Evolutionary conservation across 2,888 invertebrate genomes (phyloP), one percentile per base, ranked within the genome.

Genomic region (Nineta flava): DNA sequence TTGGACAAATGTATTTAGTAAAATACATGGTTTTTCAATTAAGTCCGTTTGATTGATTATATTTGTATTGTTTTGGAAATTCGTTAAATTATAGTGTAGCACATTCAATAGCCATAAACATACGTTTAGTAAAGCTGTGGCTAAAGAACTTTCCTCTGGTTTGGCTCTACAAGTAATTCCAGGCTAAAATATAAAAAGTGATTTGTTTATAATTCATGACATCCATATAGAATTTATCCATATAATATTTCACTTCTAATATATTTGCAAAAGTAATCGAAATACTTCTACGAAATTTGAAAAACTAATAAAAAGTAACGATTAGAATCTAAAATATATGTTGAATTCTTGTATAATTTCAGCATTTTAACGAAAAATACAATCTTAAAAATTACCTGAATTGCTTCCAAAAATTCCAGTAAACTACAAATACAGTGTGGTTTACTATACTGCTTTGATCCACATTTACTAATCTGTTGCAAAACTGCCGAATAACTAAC

Each of bases 401-500:
- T 76, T 40, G 81, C 79, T 62, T 87, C 85, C 31, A 94, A 67
- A 60, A 95, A 86, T 58, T 92, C 91, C 48, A 95, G 65, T 5
- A 95, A 70, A 56, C 90, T 87, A 16, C 83, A 74, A 41, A 94
- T 79, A 63, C 95, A 95, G 63, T 91, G 87, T 0, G 87, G 84
- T 62, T 92, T 90, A 52, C 83, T 81, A 60, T 84, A 82, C 51
- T 72, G 72, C 51, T 75, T 70, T 47, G 88, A 84, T 57, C 88
- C 87, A 66, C 90, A 93, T 67, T 88, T 87, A 48, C 90, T 83
- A 53, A 95, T 84, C 59, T 90, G 79, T 60, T 85, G 85, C 26
- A 94, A 66, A 0, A 92, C 92, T 4, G 93, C 88, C 6, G 88
- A 87, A 63, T 91, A 90, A 0, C 93, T 92, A 1, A 95, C 88